Base-by-base conservation (phyloP, 1,140 invertebrate genomes). In the Bombus waltoni region DNA sequence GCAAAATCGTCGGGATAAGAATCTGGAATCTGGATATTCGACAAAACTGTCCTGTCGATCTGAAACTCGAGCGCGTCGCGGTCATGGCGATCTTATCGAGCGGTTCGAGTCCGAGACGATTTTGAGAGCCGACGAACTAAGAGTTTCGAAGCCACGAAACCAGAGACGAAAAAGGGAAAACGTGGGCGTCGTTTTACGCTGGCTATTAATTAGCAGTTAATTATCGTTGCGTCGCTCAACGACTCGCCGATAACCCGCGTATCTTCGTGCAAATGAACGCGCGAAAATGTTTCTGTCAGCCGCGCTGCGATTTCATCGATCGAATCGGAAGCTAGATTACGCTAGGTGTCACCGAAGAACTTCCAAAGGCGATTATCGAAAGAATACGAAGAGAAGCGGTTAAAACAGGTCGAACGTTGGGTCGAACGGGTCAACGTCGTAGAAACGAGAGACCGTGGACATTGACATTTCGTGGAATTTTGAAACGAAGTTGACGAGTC, bases 151-250 rank as follows among this genome's bases (percentile, higher is more conserved):
- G 62, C 65, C 59, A 40, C 66, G 35, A 72, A 72, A 77, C 40
- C 35, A 57, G 18, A 25, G 4, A 70, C 59, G n/a, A 38, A 59
- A 68, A 80, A 68, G 35, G 57, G 28, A 40, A 66, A 75, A 77
- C 47, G 79, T 84, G 86, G 87, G 82, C 85, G 86, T 88, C 76
- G 75, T 59, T 77, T 87, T 80, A 71, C 85, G 22, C 77, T 75
- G 90, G 85, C 89, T 92, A 92, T 93, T 93, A 93, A 93, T 93
- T 92, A 92, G 85, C 88, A 66, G 81, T 93, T 93, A 93, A 93
- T 93, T 93, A 91, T 92, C 87, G 85, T 18, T 44, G 40, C 78
- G 87, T 74, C 81, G 81, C 86, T 88, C 82, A 79, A 72, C 70
- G 82, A 87, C 74, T 86, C 11, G 90, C 83, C 91, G 86, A 91